These are phyloP conservation scores for Smittia aterrima DNA, from an alignment of 2,888 invertebrate species.

Conservation along the genomic window DNA sequence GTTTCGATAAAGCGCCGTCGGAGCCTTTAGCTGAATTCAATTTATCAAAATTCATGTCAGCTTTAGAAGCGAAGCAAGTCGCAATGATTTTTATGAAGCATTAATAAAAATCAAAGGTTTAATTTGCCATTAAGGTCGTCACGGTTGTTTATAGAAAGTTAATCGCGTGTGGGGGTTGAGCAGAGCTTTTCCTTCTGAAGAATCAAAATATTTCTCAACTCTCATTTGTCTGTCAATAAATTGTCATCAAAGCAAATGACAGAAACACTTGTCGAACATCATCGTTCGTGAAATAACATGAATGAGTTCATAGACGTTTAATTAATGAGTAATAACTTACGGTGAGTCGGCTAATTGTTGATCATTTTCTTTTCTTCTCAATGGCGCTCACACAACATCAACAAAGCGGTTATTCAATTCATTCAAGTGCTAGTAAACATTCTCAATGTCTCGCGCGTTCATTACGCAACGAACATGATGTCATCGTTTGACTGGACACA, in stretches of 20 bases:
- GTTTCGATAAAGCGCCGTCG: not conserved
- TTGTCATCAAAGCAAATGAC: not conserved
- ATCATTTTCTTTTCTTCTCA: not conserved
- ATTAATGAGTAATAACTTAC: not conserved
- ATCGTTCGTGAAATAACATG: not conserved
- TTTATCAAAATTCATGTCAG: not conserved
- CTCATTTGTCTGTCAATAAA: too few relatives aligned
- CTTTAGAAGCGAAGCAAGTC: too few relatives aligned
- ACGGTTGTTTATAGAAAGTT: too few relatives aligned
- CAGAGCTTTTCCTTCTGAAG: too few relatives aligned
- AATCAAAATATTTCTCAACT: too few relatives aligned
- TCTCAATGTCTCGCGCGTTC: not conserved
- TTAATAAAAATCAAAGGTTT: too few relatives aligned
- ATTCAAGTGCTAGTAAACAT: constrained; percentile 14
- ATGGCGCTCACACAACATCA: not conserved
- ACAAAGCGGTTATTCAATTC: constrained; percentile 1
- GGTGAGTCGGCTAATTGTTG: not conserved
- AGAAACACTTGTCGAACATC: constrained; percentile 16
- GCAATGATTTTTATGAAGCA: too few relatives aligned
- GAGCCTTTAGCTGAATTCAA: not conserved
- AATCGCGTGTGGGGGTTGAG: too few relatives aligned
- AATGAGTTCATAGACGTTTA: not conserved
- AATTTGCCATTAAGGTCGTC: too few relatives aligned
- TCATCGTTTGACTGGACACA: not conserved
- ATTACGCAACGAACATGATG: constrained; percentile 14